These are phyloP conservation scores for Montipora capricornis DNA, from an alignment of 64 coral and sea anemone genomes.

Conservation along the genomic window DNA sequence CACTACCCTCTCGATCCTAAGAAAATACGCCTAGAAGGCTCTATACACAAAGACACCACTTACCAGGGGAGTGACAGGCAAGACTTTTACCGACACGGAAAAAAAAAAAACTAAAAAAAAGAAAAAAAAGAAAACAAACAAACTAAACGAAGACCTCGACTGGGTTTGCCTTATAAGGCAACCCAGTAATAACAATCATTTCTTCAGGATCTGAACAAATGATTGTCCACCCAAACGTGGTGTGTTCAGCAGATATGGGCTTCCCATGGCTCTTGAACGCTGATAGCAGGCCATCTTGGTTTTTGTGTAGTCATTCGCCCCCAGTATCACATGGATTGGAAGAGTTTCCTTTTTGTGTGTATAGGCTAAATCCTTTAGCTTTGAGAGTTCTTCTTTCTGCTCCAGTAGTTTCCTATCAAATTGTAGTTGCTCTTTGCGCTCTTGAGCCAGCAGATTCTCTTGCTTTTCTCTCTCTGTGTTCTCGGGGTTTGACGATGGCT, in stretches of 20 bases:
- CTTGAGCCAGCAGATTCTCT: not conserved
- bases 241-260: not conserved
- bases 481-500: not conserved
- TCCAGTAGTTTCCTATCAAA: not conserved
- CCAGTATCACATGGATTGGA: constrained; percentile 6
- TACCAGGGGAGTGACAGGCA: no score
- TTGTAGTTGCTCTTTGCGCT: not conserved
- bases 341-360: no score
- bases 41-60: no score
- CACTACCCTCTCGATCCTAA: no score
- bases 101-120: no score
- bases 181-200: no score
- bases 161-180: no score
- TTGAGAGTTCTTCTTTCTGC: not conserved
- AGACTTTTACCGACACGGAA: no score
- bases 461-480: not conserved
- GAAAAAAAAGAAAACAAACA: no score
- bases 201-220: no score
- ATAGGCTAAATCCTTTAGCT: not conserved
- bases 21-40: no score
- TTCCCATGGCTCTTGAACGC: constrained; percentile 3
- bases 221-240: constrained; percentile 3
- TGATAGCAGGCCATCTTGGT: constrained; percentile 45
- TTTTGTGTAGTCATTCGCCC: constrained; percentile 41
- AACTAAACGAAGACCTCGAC: no score